A percentile compares a stretch with the other conserved stretches of the same genome.
Evolutionary conservation across 2,888 invertebrate genomes (phyloP).

Genomic region (Hermodice carunculata): DNA sequence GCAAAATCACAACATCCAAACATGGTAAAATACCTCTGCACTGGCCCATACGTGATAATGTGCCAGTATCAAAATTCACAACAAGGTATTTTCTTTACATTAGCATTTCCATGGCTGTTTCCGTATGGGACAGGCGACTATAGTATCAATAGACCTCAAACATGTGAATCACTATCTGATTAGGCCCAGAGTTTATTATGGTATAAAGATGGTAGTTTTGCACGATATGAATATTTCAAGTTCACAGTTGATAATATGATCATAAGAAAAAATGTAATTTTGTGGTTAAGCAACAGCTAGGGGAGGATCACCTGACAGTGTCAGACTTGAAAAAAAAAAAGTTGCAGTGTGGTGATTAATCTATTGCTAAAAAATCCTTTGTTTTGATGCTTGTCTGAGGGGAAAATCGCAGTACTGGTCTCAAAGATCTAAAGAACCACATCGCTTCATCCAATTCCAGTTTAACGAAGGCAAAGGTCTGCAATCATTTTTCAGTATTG

Average conservation of each 20-base stretch:
- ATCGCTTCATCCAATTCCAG: constrained; percentile 35
- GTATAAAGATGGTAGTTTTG: constrained; percentile 34
- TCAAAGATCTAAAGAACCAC: constrained; percentile 33
- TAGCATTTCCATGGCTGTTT: constrained; percentile 41
- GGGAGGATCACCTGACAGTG: no score
- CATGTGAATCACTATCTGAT: no score
- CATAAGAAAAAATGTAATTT: constrained; percentile 22
- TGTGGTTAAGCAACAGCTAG: constrained; percentile 25
- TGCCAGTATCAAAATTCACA: constrained; percentile 42
- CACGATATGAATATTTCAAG: constrained; percentile 37
- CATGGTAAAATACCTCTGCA: not conserved
- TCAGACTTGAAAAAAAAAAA: no score
- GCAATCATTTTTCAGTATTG: constrained; percentile 28
- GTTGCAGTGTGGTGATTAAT: no score
- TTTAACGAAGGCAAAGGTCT: constrained; percentile 38
- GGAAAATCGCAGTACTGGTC: constrained; percentile 17
- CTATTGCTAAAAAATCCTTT: no score
- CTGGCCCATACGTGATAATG: constrained; percentile 31
- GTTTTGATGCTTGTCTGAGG: no score
- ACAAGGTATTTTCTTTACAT: constrained; percentile 34
- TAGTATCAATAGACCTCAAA: constrained; percentile 13
- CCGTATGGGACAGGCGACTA: constrained; percentile 42
- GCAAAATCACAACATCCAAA: not conserved
- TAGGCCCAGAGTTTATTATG: constrained; percentile 25
- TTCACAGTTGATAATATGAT: constrained; percentile 24